Base-by-base conservation (phyloP, 2,797 vertebrate genomes). In the Hippocampus kuda region DNA sequence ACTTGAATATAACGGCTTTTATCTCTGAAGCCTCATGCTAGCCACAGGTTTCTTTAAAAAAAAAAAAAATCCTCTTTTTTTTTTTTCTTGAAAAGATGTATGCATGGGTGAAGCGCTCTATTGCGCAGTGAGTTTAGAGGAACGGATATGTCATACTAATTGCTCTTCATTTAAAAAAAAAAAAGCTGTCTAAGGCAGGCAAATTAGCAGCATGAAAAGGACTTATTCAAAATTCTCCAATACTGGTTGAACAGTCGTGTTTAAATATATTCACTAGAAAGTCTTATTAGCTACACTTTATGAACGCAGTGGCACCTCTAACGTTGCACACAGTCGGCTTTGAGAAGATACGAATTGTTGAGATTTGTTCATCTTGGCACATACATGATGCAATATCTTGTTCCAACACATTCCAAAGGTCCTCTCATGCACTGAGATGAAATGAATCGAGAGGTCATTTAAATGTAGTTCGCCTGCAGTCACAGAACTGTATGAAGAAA, bases 181-280 rank as follows among this genome's bases (percentile, higher is more conserved):
- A 51, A 75, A 73, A 69, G 78, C 70, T 18, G 51, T 67, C n/a
- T 78, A 68, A 72, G 75, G 68, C 74, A 72, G 80, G 75, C 70
- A 75, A 64, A 77, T 69, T n/a, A 2, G 22, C 15, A 7, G 26
- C 22, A 69, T 11, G 30, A 12, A 67, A 68, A 69, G 26, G 3
- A 6, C 4, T 44, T 7, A n/a, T 67, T 71, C 68, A 24, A 54
- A 69, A 65, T 46, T 66, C 42, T 68, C 0, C 12, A 51, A 53
- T 67, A 9, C 10, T 22, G 13, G 24, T 48, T 27, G 22, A n/a
- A 63, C n/a, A 42, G 5, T 11, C n/a, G n/a, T n/a, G 41, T 42
- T 62, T 41, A 34, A 41, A 63, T 42, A 16, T 18, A n/a, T 22
- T 42, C 11, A 42, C 38, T 42, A 3, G 22, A 6, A 20, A 24